phyloP scores from a whole-genome alignment of 2,888 invertebrate species.

The Coleophora flavipennella region DNA sequence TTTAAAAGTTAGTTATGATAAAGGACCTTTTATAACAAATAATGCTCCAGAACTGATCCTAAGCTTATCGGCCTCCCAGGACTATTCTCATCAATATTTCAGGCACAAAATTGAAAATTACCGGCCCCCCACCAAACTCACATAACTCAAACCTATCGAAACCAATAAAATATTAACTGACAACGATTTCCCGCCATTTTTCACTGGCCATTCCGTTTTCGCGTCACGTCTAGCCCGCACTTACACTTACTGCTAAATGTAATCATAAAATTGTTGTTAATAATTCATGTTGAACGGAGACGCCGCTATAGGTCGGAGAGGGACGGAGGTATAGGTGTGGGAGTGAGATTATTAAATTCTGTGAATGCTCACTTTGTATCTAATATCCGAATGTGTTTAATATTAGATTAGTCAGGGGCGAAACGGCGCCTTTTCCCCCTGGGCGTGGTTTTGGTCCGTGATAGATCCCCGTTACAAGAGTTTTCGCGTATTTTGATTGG shows the following conservation, averaged over 20 bases:
- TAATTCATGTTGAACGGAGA: slow-evolving; percentile 55
- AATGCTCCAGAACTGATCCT: too few relatives aligned
- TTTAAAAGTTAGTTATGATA: too few relatives aligned
- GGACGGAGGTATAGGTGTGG: slow-evolving; percentile 35
- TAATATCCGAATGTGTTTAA: slow-evolving; percentile 72
- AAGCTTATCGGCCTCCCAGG: slow-evolving; percentile 16
- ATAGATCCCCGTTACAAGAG: slow-evolving; percentile 49
- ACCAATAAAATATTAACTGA: slow-evolving; percentile 69
- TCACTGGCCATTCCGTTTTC: slow-evolving; percentile 56
- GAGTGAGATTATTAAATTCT: slow-evolving; percentile 68
- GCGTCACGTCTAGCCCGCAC: slow-evolving; percentile 57
- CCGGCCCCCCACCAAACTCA: slow-evolving; percentile 43
- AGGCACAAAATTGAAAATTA: slow-evolving; percentile 69
- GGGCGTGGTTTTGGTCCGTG: slow-evolving; percentile 46
- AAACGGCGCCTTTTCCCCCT: slow-evolving; percentile 24
- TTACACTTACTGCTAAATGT: slow-evolving; percentile 64
- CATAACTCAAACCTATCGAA: slow-evolving; percentile 68
- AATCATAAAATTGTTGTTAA: slow-evolving; percentile 73
- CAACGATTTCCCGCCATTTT: slow-evolving; percentile 62
- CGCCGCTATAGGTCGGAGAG: slow-evolving; percentile 21
- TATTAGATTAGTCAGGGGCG: slow-evolving; percentile 67
- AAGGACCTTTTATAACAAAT: too few relatives aligned
- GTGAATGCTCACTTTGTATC: slow-evolving; percentile 72
- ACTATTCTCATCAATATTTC: slow-evolving; percentile 60
- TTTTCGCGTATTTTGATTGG: slow-evolving; percentile 61